Percentiles rank a stretch among this genome's conserved stretches.
phyloP scores from a whole-genome alignment of 2,888 invertebrate species.

The Thecophora atra region DNA sequence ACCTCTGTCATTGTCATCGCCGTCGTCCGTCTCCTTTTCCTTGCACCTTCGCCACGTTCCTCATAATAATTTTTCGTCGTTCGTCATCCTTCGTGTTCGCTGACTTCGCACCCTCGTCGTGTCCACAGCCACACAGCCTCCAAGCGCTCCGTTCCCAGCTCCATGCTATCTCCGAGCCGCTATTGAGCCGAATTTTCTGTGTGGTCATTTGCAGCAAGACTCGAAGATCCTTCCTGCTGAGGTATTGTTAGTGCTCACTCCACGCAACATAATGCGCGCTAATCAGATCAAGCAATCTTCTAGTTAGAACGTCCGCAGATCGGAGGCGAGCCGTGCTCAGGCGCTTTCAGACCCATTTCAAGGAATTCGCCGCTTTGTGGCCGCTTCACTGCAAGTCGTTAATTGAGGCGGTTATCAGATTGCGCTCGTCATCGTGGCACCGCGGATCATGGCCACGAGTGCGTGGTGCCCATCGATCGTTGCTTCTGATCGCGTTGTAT shows the following conservation, averaged over 20 bases:
- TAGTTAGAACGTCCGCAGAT: constrained; percentile 5
- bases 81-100: not conserved
- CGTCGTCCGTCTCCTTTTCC: not conserved
- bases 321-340: not conserved
- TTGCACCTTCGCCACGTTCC: not conserved
- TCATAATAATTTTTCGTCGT: not conserved
- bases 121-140: not conserved
- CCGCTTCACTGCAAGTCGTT: not conserved
- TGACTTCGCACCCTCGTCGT: not conserved
- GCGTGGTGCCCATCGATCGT: too few relatives aligned
- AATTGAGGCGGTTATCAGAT: constrained; percentile 27
- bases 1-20: not conserved
- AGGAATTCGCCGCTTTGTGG: not conserved
- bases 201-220: constrained; percentile 17
- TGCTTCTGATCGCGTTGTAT: too few relatives aligned
- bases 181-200: constrained; percentile 4
- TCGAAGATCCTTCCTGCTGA: not conserved
- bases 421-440: not conserved
- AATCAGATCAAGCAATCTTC: constrained; percentile 23
- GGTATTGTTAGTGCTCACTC: not conserved
- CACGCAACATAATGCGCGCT: constrained; percentile 22
- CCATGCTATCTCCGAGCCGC: not conserved
- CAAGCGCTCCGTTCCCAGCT: not conserved
- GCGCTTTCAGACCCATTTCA: not conserved
- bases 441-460: too few relatives aligned